A percentile compares a stretch with the other conserved stretches of the same genome.
Conservation (phyloP, 2,113 vertebrate genomes). For the Syngnathus floridae region DNA sequence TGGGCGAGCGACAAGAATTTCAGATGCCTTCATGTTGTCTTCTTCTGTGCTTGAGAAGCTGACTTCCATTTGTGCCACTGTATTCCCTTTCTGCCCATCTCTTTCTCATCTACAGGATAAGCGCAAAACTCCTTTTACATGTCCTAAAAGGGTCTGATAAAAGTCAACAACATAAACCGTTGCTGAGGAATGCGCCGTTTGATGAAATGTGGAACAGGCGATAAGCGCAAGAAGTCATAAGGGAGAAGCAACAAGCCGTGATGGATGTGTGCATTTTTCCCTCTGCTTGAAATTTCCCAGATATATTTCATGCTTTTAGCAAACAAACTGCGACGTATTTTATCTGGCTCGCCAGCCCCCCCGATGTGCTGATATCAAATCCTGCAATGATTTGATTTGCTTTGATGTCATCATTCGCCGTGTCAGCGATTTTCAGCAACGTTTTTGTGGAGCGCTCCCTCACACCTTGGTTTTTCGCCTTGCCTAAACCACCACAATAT, state of each 20-base stretch:
- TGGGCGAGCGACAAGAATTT: not conserved
- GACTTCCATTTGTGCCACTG: not conserved
- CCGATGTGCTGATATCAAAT: not conserved
- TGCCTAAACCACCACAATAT: too few species aligned
- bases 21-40: not conserved
- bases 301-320: slow-evolving; percentile 1
- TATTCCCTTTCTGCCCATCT: not conserved
- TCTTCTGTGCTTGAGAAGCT: not conserved
- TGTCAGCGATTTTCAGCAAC: not conserved
- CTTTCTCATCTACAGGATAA: not conserved
- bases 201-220: not conserved
- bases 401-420: not conserved
- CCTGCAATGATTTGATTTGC: not conserved
- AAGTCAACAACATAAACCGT: not conserved
- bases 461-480: not conserved
- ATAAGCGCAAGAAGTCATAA: not conserved
- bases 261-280: not conserved
- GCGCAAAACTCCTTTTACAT: not conserved
- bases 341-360: not conserved
- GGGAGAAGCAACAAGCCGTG: not conserved
- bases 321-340: not conserved
- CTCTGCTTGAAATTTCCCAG: not conserved
- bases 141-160: not conserved
- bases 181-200: not conserved
- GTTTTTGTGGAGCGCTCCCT: not conserved